A percentile compares a stretch with the other conserved stretches of the same genome.
phyloP scores from a whole-genome alignment of 1,140 invertebrate genomes.

The Cephus cinctus region DNA sequence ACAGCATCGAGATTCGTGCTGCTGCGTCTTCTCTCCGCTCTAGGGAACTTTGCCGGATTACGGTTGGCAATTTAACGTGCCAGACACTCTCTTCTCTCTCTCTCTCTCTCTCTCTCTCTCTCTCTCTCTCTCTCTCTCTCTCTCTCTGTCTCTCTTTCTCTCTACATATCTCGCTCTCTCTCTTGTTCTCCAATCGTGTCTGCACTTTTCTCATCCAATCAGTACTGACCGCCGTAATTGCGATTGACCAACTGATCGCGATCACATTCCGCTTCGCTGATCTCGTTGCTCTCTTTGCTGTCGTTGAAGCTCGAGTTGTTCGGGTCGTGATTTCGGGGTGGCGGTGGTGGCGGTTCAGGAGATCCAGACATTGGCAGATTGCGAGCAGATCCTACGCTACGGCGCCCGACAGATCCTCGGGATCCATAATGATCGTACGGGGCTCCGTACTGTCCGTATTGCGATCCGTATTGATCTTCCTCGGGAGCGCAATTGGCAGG shows the following conservation, averaged over 20 bases:
- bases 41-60: no score
- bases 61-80: no score
- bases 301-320: constrained; percentile 80
- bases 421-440: constrained; percentile 86
- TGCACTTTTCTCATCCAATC: constrained; percentile 1
- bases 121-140: no score
- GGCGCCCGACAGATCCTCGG: constrained; percentile 72
- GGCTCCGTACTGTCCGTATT: constrained; percentile 76
- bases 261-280: constrained; percentile 90
- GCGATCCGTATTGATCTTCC: constrained; percentile 84
- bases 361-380: constrained; percentile 67
- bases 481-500: constrained; percentile 89
- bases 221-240: constrained; percentile 70
- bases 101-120: no score
- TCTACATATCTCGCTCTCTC: no score
- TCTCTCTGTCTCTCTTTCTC: no score
- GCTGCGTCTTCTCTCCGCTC: no score
- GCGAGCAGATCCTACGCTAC: constrained; percentile 70
- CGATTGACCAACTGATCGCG: constrained; percentile 72
- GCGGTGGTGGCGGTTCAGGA: constrained; percentile 82
- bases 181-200: no score
- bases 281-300: constrained; percentile 89
- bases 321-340: constrained; percentile 71
- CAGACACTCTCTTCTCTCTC: no score
- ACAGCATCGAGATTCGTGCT: no score